Evolutionary conservation across 2,888 invertebrate genomes (phyloP), one percentile per base, ranked within the genome.

Genomic region (Lepidochitona cinerea): DNA sequence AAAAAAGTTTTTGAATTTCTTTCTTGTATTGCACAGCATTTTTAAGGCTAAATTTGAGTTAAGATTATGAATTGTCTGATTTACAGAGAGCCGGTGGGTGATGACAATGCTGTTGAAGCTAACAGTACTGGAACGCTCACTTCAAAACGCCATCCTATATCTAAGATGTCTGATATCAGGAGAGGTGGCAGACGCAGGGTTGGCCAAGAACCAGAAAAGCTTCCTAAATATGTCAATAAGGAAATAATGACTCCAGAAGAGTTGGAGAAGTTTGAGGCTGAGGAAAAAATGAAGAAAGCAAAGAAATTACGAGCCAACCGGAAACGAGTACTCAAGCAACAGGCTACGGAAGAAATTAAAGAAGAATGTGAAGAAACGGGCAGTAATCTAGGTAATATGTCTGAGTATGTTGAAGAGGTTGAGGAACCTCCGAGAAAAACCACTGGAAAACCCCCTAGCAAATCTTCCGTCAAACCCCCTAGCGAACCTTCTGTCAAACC

Each of bases 111-210:
- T 53, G 72, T 80, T 35, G 83, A 81, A 73, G 83, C 85, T 0
- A 87, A 87, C 69, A 82, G 81, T 53, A 82, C 84, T 35, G 87
- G 85, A 7, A 84, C 83, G 29, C 81, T 85, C 37, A 83, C 82
- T 9, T 81, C 83, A 66, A 84, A 85, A 68, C 73, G 87, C 36
- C 86, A 87, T 77, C 87, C 87, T 29, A 79, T 85, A 41, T 76
- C 80, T 33, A 74, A 76, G 37, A 35, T 73, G 35, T 70, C 68
- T 37, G 75, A 75, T 32, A 49, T 53, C 54, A 18, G 41, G 37
- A 18, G 37, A 23, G 64, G 73, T 49, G 23, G 52, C 7, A 36
- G 29, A 41, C 32, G 32, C 6, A 52, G 14, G 53, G 23, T 23
- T 32, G 52, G 12, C 53, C 36, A 23, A 1, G 70, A 70, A 14